Conservation (phyloP, 2,888 invertebrate species). For the Sclerodermus sp. region DNA sequence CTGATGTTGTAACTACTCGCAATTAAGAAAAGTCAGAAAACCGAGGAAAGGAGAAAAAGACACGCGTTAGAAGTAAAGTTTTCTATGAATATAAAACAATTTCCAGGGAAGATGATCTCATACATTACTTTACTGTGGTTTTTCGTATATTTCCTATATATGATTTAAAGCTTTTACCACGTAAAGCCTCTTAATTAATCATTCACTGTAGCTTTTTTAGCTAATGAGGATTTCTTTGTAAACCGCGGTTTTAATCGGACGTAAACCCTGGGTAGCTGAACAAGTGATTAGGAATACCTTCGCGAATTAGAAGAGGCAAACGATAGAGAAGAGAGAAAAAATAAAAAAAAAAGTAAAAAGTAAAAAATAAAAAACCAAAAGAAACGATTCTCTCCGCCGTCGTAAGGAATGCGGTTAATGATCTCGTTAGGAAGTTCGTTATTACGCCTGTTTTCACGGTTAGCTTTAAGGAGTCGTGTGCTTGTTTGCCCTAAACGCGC, state of each 20-base stretch:
- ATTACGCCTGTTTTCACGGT: slow-evolving; percentile 11
- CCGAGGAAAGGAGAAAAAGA: not conserved
- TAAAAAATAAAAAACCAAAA: slow-evolving; percentile 7
- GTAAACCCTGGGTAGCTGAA: too few relatives aligned
- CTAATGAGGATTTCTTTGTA: too few relatives aligned
- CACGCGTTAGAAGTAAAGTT: not conserved
- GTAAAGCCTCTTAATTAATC: too few relatives aligned
- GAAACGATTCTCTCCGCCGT: slow-evolving; percentile 7
- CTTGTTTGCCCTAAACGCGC: too few relatives aligned
- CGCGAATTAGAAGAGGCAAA: slow-evolving; percentile 13
- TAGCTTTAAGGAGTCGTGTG: slow-evolving; percentile 3
- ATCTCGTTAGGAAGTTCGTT: slow-evolving; percentile 20
- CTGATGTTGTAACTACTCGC: too few relatives aligned
- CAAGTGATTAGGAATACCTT: not conserved
- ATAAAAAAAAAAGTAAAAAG: slow-evolving; percentile 13
- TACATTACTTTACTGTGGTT: too few relatives aligned
- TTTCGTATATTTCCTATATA: too few relatives aligned
- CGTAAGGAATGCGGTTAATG: slow-evolving; percentile 19
- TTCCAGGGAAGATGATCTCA: too few relatives aligned
- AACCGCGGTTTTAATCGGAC: too few relatives aligned
- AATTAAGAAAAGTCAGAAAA: slow-evolving; percentile 1
- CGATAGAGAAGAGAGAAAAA: slow-evolving; percentile 8
- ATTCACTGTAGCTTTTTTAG: too few relatives aligned
- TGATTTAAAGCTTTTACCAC: too few relatives aligned
- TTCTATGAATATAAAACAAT: too few relatives aligned